Conservation (phyloP, 2,888 invertebrate species). For the Drosophila testacea region DNA sequence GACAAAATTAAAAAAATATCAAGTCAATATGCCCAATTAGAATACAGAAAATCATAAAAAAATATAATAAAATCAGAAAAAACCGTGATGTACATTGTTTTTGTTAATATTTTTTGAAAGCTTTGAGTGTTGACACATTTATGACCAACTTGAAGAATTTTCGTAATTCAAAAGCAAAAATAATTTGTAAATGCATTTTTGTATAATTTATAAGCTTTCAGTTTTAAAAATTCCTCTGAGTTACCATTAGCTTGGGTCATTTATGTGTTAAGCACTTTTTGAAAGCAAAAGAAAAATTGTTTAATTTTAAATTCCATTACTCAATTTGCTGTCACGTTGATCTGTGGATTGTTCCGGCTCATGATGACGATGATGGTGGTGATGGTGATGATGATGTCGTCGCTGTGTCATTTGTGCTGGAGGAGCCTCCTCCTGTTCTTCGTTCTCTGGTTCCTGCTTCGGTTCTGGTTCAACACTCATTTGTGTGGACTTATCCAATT, state of each 20-base stretch:
- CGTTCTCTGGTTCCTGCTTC: not conserved
- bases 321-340: slow-evolving; percentile 55
- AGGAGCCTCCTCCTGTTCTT: slow-evolving; percentile 16
- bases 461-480: slow-evolving; percentile 42
- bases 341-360: slow-evolving; percentile 28
- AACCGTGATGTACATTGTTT: slow-evolving; percentile 18
- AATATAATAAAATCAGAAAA: slow-evolving; percentile 40
- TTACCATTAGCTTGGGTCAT: not conserved
- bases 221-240: not conserved
- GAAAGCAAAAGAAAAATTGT: not conserved
- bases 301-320: slow-evolving; percentile 51
- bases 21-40: slow-evolving; percentile 26
- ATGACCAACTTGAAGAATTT: not conserved
- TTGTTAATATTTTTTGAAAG: slow-evolving; percentile 23
- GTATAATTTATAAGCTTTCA: not conserved
- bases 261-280: not conserved
- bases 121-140: slow-evolving; percentile 13
- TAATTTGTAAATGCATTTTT: slow-evolving; percentile 38
- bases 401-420: slow-evolving; percentile 29
- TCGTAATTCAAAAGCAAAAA: not conserved
- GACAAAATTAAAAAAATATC: slow-evolving; percentile 29
- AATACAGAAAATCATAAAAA: slow-evolving; percentile 2
- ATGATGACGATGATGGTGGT: slow-evolving; percentile 46
- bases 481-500: slow-evolving; percentile 69
- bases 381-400: slow-evolving; percentile 65